Evolutionary conservation across 1,140 invertebrate genomes (phyloP).

Genomic region (Neodiprion lecontei): DNA sequence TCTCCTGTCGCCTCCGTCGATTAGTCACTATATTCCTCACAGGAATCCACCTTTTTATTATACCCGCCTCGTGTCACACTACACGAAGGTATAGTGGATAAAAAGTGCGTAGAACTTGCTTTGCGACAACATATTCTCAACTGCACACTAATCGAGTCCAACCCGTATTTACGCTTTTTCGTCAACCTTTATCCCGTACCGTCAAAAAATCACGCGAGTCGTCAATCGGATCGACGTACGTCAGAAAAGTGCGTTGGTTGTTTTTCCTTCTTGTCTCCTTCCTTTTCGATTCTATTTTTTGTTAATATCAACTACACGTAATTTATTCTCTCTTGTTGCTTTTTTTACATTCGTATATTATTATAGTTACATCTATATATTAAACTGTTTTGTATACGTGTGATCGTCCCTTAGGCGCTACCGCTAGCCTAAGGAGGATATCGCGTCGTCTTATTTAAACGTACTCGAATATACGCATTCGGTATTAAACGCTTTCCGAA

Average conservation of each 20-base stretch:
- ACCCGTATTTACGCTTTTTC: not conserved
- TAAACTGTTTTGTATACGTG: not conserved
- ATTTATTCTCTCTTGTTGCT: conserved; percentile 12
- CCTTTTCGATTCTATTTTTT: not conserved
- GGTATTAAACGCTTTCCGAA: conserved; percentile 24
- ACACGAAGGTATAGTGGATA: conserved; percentile 56
- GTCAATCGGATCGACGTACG: conserved; percentile 1
- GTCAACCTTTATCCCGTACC: conserved; percentile 15
- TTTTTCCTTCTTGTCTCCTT: not conserved
- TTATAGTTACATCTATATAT: conserved; percentile 19
- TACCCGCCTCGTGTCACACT: conserved; percentile 52
- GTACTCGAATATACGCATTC: conserved; percentile 12
- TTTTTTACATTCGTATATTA: conserved; percentile 8
- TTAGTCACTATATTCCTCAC: not conserved
- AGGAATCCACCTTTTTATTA: not conserved
- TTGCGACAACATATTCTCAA: conserved; percentile 51
- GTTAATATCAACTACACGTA: not conserved
- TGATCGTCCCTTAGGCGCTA: not conserved
- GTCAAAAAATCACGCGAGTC: conserved; percentile 11
- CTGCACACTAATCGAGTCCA: conserved; percentile 34
- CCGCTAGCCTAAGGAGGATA: not conserved
- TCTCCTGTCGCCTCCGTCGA: not conserved
- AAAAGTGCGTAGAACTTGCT: conserved; percentile 57
- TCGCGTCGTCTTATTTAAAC: conserved; percentile 4
- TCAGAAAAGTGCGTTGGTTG: not conserved